Base-by-base conservation (phyloP, 2,113 vertebrate genomes). In the Beaufortia kweichowensis region DNA sequence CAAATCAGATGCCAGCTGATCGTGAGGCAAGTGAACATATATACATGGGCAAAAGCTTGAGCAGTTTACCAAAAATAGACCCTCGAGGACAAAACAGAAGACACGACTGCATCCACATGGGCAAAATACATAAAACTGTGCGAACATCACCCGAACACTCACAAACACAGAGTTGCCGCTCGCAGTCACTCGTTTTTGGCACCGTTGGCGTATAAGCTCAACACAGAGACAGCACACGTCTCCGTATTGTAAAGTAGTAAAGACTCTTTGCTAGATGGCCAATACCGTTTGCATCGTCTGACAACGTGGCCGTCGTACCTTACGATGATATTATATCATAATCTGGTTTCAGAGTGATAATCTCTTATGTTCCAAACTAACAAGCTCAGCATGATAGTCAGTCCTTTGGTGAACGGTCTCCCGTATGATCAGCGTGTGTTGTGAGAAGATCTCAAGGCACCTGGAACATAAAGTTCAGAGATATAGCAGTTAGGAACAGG, bases 391-490 rank as follows among this genome's bases (percentile, higher is more conserved):
- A 75, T 67, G 81, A 76, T 57, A 68, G 70, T 75, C 83, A 86
- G 81, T 81, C 81, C 71, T 88, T 83, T 80, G 85, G 78, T 82
- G 78, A 70, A 61, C 75, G 73, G 81, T 76, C 79, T 86, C 77
- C 83, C 62, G 87, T 88, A 88, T 84, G 79, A 90, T 91, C 87
- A 88, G 88, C 89, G 83, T 82, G 88, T 89, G 87, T 89, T 88
- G 86, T 88, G 88, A 88, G 88, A 84, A 90, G 85, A 85, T 88
- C 88, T 93, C 91, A 93, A 62, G 91, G 91, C 78, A 93, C 91
- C 91, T 92, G 86, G 1, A 83, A 85, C 59, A 82, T 71, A 87
- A 77, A 76, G 63, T 72, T 57, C 65, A 78, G 57, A 84, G 66
- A 79, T 43, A 70, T 50, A 57, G 29, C 39, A 48, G 75, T 79